These are phyloP conservation scores for Cairina moschata DNA, from an alignment of 2,113 vertebrate species.

Conservation along the genomic window DNA sequence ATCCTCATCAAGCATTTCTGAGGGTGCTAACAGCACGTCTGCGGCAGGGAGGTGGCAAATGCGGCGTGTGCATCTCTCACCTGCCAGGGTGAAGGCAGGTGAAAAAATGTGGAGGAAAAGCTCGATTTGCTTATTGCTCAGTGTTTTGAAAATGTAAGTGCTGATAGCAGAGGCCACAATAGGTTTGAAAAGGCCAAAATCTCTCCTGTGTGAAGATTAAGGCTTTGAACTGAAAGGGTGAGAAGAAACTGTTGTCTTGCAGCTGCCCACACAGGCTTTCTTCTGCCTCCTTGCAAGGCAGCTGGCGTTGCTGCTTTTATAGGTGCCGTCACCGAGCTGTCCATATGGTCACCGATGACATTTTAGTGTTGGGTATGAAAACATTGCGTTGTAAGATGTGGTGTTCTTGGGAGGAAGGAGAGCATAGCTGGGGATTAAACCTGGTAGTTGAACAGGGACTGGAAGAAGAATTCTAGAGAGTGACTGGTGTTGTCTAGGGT, in stretches of 20 bases:
- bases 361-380: neutral
- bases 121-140: neutral
- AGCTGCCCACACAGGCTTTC: neutral
- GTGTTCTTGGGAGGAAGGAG: neutral
- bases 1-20: neutral
- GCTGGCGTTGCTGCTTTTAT: neutral
- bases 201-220: neutral
- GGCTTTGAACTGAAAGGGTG: neutral
- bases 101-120: neutral
- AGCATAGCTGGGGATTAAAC: neutral
- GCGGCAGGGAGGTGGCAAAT: neutral
- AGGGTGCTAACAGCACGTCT: neutral
- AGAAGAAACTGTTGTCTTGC: neutral
- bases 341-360: neutral
- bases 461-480: neutral
- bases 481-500: neutral
- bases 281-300: neutral
- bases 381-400: neutral
- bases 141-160: neutral
- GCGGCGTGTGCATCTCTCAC: fast-evolving
- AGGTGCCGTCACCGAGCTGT: neutral
- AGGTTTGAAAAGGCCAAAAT: neutral
- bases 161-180: neutral
- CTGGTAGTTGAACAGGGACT: neutral
- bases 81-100: neutral